phyloP scores from a whole-genome alignment of 2,888 invertebrate genomes.

The Netelia fuscicornis region DNA sequence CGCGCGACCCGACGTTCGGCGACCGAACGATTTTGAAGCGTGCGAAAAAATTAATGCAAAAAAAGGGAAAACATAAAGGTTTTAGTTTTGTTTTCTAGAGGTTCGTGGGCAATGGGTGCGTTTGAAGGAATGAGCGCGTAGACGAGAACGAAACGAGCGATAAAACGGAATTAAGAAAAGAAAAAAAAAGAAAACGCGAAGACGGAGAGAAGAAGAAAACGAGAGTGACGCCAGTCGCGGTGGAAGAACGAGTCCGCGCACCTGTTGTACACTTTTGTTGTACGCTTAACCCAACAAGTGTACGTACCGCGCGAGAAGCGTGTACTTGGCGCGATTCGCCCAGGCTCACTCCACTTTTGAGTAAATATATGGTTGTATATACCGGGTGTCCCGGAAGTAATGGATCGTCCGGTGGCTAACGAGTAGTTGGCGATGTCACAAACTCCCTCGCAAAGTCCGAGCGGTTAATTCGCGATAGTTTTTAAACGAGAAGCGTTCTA shows the following conservation, averaged over 20 bases:
- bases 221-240: slow-evolving; percentile 2
- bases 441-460: too few species aligned
- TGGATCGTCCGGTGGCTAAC: too few species aligned
- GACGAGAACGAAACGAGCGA: neutral
- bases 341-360: slow-evolving; percentile 23
- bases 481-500: too few species aligned
- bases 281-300: slow-evolving; percentile 49
- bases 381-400: neutral
- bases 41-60: neutral
- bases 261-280: slow-evolving; percentile 49
- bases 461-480: too few species aligned
- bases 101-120: neutral
- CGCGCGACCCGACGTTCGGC: neutral
- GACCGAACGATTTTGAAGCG: slow-evolving; percentile 47
- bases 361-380: neutral
- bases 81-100: slow-evolving; percentile 1
- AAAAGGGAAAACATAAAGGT: slow-evolving; percentile 9
- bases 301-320: slow-evolving; percentile 34
- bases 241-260: slow-evolving; percentile 48
- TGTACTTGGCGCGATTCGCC: slow-evolving; percentile 59
- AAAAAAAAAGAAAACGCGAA: neutral
- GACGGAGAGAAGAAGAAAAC: slow-evolving; percentile 22
- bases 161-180: slow-evolving; percentile 12
- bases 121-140: neutral
- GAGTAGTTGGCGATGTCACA: too few species aligned